Conservation (phyloP, 1,140 invertebrate species). For the Drosophila nasuta region DNA sequence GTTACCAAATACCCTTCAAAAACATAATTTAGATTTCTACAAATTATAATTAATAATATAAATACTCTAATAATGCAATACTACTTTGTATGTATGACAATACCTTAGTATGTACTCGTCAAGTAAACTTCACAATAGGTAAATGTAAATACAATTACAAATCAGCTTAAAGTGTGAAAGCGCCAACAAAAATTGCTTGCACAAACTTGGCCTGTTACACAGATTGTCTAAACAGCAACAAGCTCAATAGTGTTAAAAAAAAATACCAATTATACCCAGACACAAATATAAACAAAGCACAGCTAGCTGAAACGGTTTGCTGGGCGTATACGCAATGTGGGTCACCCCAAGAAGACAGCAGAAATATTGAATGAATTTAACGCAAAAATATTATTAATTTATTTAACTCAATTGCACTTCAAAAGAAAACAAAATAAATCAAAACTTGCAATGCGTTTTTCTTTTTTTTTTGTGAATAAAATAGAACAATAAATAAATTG, state of each 20-base stretch:
- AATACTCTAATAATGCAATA: no score
- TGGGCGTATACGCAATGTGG: constrained; percentile 29
- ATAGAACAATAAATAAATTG: constrained; percentile 41
- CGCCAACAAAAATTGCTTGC: constrained; percentile 25
- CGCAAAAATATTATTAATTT: constrained; percentile 4
- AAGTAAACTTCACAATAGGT: neutral
- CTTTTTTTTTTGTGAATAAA: neutral
- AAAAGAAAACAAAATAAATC: constrained; percentile 3
- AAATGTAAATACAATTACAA: neutral
- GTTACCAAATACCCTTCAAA: no score
- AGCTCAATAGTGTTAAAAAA: constrained; percentile 25
- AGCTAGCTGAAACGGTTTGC: constrained; percentile 13
- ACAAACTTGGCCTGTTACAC: constrained; percentile 9
- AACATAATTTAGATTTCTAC: no score
- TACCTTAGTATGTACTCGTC: neutral
- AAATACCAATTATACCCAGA: constrained; percentile 25
- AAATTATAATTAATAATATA: no score
- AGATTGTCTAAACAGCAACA: constrained; percentile 9
- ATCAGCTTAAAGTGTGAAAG: constrained; percentile 34
- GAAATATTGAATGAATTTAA: constrained; percentile 16
- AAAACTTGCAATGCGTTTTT: neutral
- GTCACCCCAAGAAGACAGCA: constrained; percentile 16
- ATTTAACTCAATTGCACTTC: constrained; percentile 8
- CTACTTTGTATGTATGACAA: neutral
- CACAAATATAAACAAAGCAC: neutral